Evolutionary conservation across 2,888 invertebrate genomes (phyloP).

Genomic region (Cantharis flavilabris): DNA sequence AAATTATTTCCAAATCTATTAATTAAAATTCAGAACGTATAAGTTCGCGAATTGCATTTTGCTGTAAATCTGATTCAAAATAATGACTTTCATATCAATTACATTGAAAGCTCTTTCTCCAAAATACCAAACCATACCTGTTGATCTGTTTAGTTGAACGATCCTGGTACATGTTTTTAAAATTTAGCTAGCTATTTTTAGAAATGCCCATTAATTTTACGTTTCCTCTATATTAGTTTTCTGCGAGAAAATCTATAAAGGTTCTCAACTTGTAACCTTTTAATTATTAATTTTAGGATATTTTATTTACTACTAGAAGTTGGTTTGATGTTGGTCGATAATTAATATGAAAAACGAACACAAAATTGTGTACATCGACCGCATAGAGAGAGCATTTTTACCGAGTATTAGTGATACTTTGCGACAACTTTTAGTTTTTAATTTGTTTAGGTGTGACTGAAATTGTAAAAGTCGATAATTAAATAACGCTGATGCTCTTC

Average conservation of each 20-base stretch:
- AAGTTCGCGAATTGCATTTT: neutral
- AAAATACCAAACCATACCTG: neutral
- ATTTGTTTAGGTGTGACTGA: conserved; percentile 15
- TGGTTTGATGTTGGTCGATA: neutral
- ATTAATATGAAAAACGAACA: neutral
- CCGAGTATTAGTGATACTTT: neutral
- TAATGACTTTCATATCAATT: neutral
- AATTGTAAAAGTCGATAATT: conserved; percentile 21
- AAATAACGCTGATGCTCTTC: conserved; percentile 19
- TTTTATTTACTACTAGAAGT: neutral
- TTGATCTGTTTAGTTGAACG: neutral
- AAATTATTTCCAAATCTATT: neutral
- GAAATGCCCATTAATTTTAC: neutral
- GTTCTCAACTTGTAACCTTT: neutral
- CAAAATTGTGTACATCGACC: neutral
- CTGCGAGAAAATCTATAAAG: neutral
- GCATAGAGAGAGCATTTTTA: neutral
- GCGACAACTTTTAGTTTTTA: conserved; percentile 10
- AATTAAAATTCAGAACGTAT: neutral
- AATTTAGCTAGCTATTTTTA: neutral
- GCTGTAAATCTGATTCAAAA: neutral
- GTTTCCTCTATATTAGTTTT: neutral
- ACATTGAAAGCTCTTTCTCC: neutral
- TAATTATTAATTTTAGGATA: neutral
- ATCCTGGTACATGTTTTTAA: neutral